These are phyloP conservation scores for Fregetta grallaria DNA, from an alignment of 2,113 vertebrate genomes.

Conservation along the genomic window DNA sequence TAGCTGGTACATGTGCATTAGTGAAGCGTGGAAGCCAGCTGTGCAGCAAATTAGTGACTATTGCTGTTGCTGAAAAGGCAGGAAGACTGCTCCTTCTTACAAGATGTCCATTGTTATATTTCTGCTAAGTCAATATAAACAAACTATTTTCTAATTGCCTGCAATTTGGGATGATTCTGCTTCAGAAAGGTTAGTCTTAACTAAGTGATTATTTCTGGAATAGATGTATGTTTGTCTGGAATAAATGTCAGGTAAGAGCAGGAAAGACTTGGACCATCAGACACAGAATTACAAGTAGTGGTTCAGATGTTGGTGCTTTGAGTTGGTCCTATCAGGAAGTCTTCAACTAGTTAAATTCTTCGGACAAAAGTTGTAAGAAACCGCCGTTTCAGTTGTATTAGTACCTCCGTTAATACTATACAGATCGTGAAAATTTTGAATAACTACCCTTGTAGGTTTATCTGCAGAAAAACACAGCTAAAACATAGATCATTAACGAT, in stretches of 20 bases:
- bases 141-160: neutral
- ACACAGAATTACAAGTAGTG: neutral
- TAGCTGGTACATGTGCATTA: neutral
- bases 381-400: neutral
- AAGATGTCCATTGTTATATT: neutral
- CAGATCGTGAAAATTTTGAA: neutral
- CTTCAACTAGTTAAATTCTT: neutral
- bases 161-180: neutral
- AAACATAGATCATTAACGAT: neutral
- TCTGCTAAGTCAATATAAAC: neutral
- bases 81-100: neutral
- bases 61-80: neutral
- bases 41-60: neutral
- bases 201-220: neutral
- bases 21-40: neutral
- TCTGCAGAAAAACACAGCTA: neutral
- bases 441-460: neutral
- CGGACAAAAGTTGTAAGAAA: neutral
- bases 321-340: neutral
- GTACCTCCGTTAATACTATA: neutral
- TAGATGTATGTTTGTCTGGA: neutral
- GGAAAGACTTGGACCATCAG: neutral
- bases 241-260: neutral
- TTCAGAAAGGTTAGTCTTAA: neutral
- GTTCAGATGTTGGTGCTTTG: neutral